A percentile compares a stretch with the other conserved stretches of the same genome.
Evolutionary conservation across 2,113 vertebrate species (phyloP).

Genomic region (Lathamus discolor): DNA sequence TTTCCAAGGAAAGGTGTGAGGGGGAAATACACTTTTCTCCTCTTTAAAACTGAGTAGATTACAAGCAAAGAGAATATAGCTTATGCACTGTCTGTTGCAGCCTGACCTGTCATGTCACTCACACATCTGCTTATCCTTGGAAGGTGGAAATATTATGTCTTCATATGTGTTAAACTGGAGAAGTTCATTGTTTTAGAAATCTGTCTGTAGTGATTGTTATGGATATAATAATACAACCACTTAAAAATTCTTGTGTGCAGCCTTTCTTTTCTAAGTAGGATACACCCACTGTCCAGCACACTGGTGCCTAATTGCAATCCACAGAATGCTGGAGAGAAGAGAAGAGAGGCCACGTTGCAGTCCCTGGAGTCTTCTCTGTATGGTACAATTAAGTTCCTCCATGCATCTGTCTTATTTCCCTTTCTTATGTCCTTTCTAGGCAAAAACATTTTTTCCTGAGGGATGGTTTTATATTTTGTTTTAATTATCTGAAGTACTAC

Average conservation of each 20-base stretch:
- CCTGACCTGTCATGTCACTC: not conserved
- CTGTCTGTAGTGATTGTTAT: not conserved
- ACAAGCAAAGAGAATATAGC: not conserved
- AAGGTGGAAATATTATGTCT: not conserved
- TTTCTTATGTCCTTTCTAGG: conserved; percentile 11
- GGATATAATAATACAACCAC: not conserved
- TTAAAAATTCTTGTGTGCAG: not conserved
- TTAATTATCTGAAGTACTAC: not conserved
- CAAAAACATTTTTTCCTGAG: not conserved
- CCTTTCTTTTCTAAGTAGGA: conserved; percentile 3
- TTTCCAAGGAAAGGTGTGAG: not conserved
- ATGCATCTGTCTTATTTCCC: conserved; percentile 7
- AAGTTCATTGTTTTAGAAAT: not conserved
- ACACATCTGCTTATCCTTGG: not conserved
- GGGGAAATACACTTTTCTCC: not conserved
- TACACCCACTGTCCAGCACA: not conserved
- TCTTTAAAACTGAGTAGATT: not conserved
- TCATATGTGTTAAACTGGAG: not conserved
- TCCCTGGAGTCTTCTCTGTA: not conserved
- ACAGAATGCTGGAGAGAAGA: not conserved
- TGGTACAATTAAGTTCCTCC: conserved; percentile 9
- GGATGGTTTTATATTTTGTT: not conserved
- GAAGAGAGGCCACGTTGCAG: not conserved
- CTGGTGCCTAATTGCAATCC: conserved; percentile 5
- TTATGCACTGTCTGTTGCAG: not conserved